A percentile compares a stretch with the other conserved stretches of the same genome.
These are phyloP conservation scores for Carlito syrichta DNA, from an alignment of 2,113 vertebrate genomes.

Conservation along the genomic window DNA sequence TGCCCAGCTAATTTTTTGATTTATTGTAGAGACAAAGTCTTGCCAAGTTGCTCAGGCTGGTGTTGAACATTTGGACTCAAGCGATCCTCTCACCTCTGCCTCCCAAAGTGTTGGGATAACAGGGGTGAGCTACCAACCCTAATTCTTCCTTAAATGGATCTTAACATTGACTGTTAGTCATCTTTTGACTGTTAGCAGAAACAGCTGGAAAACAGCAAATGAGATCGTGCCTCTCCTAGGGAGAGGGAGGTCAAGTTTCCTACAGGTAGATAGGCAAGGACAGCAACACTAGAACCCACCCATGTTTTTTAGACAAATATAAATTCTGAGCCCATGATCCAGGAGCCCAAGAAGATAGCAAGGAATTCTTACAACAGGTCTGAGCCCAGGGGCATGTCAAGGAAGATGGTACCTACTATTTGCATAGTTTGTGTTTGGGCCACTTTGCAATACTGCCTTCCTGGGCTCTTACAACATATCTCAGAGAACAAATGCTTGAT, in stretches of 20 bases:
- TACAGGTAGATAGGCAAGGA: background rate
- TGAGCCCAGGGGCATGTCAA: too few relatives aligned
- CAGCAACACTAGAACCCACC: background rate
- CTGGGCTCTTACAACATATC: background rate
- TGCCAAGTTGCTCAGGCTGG: too few relatives aligned
- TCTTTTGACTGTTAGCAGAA: background rate
- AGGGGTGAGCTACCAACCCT: too few relatives aligned
- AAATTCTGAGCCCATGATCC: background rate
- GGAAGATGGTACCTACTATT: fast-evolving
- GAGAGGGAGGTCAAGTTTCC: background rate
- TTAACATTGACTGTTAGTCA: background rate
- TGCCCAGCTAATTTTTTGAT: too few relatives aligned
- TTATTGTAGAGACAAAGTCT: too few relatives aligned
- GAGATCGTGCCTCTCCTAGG: background rate
- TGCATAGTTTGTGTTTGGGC: fast-evolving
- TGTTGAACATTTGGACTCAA: too few relatives aligned
- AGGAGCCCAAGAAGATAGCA: background rate
- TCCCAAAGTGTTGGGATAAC: too few relatives aligned
- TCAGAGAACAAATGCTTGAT: background rate
- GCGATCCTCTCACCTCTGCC: too few relatives aligned
- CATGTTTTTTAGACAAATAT: background rate
- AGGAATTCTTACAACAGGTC: background rate
- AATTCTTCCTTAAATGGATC: background rate
- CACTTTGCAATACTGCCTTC: background rate
- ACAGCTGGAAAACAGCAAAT: background rate